A percentile compares a stretch with the other conserved stretches of the same genome.
phyloP scores from a whole-genome alignment of 2,888 invertebrate species.

The Amorpha juglandis region DNA sequence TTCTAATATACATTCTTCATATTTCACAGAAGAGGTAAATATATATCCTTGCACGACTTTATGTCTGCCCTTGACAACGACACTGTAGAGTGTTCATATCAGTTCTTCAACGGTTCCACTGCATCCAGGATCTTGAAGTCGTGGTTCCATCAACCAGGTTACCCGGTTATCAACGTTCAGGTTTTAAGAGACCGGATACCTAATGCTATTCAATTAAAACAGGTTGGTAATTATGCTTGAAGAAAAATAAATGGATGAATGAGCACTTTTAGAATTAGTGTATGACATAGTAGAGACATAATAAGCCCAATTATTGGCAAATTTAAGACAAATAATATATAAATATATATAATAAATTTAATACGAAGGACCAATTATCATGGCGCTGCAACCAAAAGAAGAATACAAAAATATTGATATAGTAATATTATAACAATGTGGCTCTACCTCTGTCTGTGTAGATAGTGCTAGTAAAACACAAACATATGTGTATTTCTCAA shows the following conservation, averaged over 20 bases:
- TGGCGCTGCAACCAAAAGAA: too few species aligned
- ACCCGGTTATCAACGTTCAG: constrained; percentile 85
- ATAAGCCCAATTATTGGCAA: too few species aligned
- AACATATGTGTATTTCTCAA: too few species aligned
- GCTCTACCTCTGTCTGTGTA: too few species aligned
- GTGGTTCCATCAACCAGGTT: constrained; percentile 88
- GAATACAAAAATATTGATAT: too few species aligned
- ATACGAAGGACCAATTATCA: too few species aligned
- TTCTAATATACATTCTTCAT: neutral
- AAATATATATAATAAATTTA: too few species aligned
- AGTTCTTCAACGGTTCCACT: constrained; percentile 75
- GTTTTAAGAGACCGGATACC: constrained; percentile 66
- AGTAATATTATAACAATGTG: too few species aligned
- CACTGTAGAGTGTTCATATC: constrained; percentile 69
- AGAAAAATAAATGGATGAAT: neutral
- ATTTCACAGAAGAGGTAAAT: constrained; percentile 64
- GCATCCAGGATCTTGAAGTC: constrained; percentile 79
- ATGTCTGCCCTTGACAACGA: constrained; percentile 62
- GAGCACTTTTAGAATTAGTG: neutral
- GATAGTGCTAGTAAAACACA: too few species aligned
- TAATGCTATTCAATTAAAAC: constrained; percentile 68
- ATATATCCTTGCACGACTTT: constrained; percentile 67
- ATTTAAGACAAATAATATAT: too few species aligned
- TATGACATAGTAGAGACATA: neutral
- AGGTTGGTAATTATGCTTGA: constrained; percentile 50